Evolutionary conservation across 92 coral and sea anemone species (phyloP), one percentile per base, ranked within the genome.

Genomic region (Metridium senile): DNA sequence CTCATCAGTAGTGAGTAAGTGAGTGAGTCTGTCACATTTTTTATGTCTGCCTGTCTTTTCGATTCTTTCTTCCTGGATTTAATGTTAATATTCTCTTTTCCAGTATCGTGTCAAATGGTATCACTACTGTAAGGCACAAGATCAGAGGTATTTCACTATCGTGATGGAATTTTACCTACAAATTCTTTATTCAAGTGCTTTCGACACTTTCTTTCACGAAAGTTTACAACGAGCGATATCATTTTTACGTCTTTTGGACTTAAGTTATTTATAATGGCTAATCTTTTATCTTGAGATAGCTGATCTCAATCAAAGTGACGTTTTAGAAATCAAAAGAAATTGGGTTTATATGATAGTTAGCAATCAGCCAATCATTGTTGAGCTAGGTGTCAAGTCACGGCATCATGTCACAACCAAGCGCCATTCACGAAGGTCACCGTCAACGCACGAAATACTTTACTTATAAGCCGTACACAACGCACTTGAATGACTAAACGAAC

Each of bases 371-470:
- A 73, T 73, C 78, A 73, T 39, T 26, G 56, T 0, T 43, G 20
- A 73, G 78, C 47, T 56, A 27, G 30, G 32, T 58, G 78, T 30
- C 68, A 73, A 62, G 68, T 73, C 78, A 73, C 78, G 78, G 58
- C 39, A 29, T 49, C 47, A 11, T 63, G 11, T 63, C 45, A 6
- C 26, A 22, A 26, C 30, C 31, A 59, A 59, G 8, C 8, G 30
- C 1, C 7, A 4, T 28, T 28, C 45, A 63, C 39, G 43, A 62
- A 58, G 78, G 78, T 73, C 78, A 73, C 11, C 30, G 64, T n/a
- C 52, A 35, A 28, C 78, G 9, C 68, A 54, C n/a, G 29, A 25
- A 73, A 6, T 26, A 73, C 11, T 13, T 19, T 49, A 73, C 49
- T n/a, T 58, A 22, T 59, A 59, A 59, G 16, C 59, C 17, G 32